Percentiles rank a stretch among this genome's conserved stretches.
These are phyloP conservation scores for Drosophila demipolita DNA, from an alignment of 2,888 invertebrate genomes.

Conservation along the genomic window DNA sequence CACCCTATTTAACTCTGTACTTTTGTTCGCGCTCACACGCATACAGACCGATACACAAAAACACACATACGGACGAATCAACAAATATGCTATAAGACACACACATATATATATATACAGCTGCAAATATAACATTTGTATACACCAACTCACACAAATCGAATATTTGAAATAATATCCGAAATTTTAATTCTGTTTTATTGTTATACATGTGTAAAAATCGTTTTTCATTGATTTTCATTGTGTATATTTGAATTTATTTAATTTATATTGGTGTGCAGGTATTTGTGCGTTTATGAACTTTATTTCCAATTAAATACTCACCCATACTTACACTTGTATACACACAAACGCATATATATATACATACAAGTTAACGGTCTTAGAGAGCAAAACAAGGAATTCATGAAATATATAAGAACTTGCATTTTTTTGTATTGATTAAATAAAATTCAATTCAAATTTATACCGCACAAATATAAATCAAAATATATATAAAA, in stretches of 20 bases:
- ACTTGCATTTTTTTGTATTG: neutral
- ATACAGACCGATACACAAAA: slow-evolving; percentile 27
- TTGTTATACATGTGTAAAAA: neutral
- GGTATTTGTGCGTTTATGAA: neutral
- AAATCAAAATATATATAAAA: slow-evolving; percentile 9
- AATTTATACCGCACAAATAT: slow-evolving; percentile 30
- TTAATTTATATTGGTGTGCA: neutral
- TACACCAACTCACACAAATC: neutral
- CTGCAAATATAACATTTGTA: neutral
- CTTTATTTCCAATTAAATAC: neutral
- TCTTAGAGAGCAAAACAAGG: neutral
- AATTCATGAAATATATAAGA: neutral
- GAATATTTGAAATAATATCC: neutral
- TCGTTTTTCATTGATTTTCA: neutral
- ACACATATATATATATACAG: neutral
- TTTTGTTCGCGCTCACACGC: slow-evolving; percentile 37
- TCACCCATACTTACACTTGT: neutral
- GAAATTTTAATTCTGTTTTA: neutral
- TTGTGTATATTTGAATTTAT: neutral
- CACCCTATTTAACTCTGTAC: slow-evolving; percentile 71
- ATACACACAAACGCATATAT: neutral
- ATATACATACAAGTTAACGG: neutral
- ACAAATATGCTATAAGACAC: slow-evolving; percentile 24
- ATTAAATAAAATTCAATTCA: slow-evolving; percentile 25
- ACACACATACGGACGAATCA: slow-evolving; percentile 24